Base-by-base conservation (phyloP, 2,113 vertebrate species). In the Vidua macroura region DNA sequence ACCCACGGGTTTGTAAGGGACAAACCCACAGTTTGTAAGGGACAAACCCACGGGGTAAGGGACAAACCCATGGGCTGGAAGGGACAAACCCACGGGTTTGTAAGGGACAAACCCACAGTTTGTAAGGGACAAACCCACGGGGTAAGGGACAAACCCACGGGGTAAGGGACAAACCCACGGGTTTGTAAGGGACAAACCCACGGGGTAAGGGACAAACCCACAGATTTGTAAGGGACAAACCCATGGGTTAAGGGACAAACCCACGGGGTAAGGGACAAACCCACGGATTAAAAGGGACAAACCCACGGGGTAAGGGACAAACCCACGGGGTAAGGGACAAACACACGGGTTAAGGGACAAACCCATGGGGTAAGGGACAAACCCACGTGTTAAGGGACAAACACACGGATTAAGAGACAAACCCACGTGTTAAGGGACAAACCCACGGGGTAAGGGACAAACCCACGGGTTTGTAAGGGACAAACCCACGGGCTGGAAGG, bases 111-210 rank as follows among this genome's bases (percentile, higher is more conserved):
- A 30, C n/a, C 9, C 74, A 1, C 2, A 1, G 23, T 5, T 11
- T 6, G 2, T 19, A 43, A 41, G 43, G 43, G 43, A 43, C 43
- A 43, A 84, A 25, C n/a, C 23, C 78, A 1, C 2, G 1, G n/a
- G 37, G 21, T 7, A 1, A 37, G 21, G 24, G 14, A 46, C 8
- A 43, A 76, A 33, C 37, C 12, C 68, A 2, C 3, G 2, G 30
- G 25, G 4, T 4, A 1, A 19, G 4, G 25, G 25, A 33, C 7
- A 41, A 75, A 31, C 41, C 13, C 63, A 1, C 8, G 1, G 1
- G 22, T 2, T 14, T n/a, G n/a, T n/a, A 16, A 17, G 31, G 56
- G n/a, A n/a, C 8, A 39, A 78, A 33, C 31, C 20, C 60, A 1
- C 9, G 2, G 39, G 39, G 10, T 39, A 39, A 39, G 39, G 10